Evolutionary conservation across 64 coral and sea anemone species (phyloP).

Genomic region (Dendrophyllia cribrosa): DNA sequence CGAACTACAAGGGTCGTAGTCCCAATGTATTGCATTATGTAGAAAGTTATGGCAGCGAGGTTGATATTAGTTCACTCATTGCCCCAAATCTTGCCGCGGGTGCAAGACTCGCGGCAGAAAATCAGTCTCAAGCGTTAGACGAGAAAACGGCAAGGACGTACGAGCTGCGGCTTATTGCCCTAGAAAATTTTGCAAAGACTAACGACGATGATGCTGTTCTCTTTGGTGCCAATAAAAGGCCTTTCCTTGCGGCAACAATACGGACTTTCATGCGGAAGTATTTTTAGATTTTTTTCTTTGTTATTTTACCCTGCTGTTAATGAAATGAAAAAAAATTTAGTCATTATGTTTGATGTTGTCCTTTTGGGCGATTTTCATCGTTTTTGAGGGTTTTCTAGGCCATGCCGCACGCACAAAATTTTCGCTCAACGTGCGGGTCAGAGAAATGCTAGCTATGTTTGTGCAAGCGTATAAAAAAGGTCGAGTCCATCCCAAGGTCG

Average conservation of each 20-base stretch:
- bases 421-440: no score
- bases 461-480: no score
- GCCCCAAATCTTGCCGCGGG: slow-evolving; percentile 50
- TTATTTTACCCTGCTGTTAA: no score
- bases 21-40: slow-evolving; percentile 41
- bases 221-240: slow-evolving; percentile 26
- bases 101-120: slow-evolving; percentile 60
- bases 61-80: neutral
- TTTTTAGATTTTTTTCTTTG: neutral
- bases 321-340: no score
- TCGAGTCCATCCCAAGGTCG: no score
- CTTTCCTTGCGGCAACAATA: slow-evolving; percentile 44
- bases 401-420: no score
- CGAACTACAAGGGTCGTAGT: slow-evolving; percentile 54
- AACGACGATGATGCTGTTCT: slow-evolving; percentile 44
- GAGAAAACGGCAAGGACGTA: slow-evolving; percentile 36
- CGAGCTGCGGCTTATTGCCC: slow-evolving; percentile 56
- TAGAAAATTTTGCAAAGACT: slow-evolving; percentile 41
- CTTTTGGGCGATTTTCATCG: no score
- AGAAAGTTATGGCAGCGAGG: slow-evolving; percentile 41
- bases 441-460: no score
- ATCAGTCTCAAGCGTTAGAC: neutral
- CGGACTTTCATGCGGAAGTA: slow-evolving; percentile 39
- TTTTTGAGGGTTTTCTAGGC: no score
- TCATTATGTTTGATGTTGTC: no score